Base-by-base conservation (phyloP, 2,113 vertebrate species). In the Notarius quadriscutis region DNA sequence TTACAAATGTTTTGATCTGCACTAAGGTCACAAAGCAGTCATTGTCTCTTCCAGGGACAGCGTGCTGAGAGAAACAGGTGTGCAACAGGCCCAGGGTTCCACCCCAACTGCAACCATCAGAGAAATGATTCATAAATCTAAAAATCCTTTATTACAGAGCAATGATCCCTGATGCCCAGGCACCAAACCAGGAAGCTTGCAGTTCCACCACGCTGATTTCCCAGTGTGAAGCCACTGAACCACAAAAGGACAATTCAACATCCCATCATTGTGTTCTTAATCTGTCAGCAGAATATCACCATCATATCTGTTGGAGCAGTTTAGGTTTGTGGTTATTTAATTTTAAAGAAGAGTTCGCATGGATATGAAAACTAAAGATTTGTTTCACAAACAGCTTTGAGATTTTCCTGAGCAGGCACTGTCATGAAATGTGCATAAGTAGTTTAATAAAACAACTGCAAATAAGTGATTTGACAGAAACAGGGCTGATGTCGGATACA, bases 211-310 rank as follows among this genome's bases (percentile, higher is more conserved):
- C 50, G n/a, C 25, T 57, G 51, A 55, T 17, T 41, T 72, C 48
- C 34, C 22, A 58, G 60, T 48, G 55, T 75, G 69, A 75, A 74
- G 30, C 20, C 57, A 62, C 57, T 84, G 83, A 72, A 72, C 67
- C 83, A 58, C 50, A 57, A 34, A 84, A 58, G 15, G 53, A 80
- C 27, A 58, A 80, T 34, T 80, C 27, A 80, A 3, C 18, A 48
- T 15, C 18, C 11, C 30, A 72, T 34, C 12, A 55, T 57, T 57
- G 25, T 84, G 15, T 69, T 84, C 27, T 71, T 30, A 34, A 80
- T 80, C 53, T 34, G 41, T 84, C 50, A 84, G 20, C 20, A 34
- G 0, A 74, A 25, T 57, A 67, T 41, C 34, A 58, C 17, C 18
- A 22, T 12, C 4, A 8, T 84, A 55, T n/a, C 20, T 30, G 14